Evolutionary conservation across 2,888 invertebrate species (phyloP).

Genomic region (Drosophila neonasuta): DNA sequence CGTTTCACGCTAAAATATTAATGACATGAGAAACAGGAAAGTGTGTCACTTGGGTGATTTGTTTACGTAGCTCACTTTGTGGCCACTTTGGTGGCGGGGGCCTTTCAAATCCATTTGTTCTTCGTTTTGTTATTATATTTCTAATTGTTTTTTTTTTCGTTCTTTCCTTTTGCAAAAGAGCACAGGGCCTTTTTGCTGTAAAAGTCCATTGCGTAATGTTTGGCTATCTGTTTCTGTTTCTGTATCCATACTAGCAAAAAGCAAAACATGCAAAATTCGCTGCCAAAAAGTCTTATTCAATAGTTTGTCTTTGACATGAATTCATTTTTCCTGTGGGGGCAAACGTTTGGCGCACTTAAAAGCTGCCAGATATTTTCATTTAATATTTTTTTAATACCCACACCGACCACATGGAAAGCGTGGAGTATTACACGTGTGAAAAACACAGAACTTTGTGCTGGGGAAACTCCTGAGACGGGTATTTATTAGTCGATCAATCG

Average conservation of each 20-base stretch:
- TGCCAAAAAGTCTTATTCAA: conserved; percentile 76
- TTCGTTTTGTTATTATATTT: conserved; percentile 14
- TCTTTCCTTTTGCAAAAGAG: conserved; percentile 24
- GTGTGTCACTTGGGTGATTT: conserved; percentile 74
- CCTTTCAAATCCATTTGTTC: conserved; percentile 31
- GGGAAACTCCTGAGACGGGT: conserved; percentile 9
- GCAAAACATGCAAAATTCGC: conserved; percentile 54
- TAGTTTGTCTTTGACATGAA: conserved; percentile 77
- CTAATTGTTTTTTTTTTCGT: conserved; percentile 14
- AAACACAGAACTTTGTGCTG: not conserved
- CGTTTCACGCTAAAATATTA: conserved; percentile 57
- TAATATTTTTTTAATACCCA: conserved; percentile 50
- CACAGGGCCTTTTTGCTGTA: conserved; percentile 45
- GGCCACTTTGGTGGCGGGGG: conserved; percentile 42
- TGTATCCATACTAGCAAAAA: conserved; percentile 20
- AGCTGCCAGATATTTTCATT: conserved; percentile 57
- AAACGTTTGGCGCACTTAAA: conserved; percentile 67
- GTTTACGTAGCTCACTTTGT: conserved; percentile 68
- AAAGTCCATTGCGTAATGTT: conserved; percentile 65
- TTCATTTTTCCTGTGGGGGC: conserved; percentile 68
- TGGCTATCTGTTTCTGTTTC: conserved; percentile 34
- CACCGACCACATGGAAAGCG: not conserved
- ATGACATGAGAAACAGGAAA: conserved; percentile 73
- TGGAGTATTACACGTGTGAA: conserved; percentile 5
- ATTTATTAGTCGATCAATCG: conserved; percentile 25